Evolutionary conservation across 2,888 invertebrate species (phyloP), one percentile per base, ranked within the genome.

Genomic region (Acanthococcus lagerstroemiae): DNA sequence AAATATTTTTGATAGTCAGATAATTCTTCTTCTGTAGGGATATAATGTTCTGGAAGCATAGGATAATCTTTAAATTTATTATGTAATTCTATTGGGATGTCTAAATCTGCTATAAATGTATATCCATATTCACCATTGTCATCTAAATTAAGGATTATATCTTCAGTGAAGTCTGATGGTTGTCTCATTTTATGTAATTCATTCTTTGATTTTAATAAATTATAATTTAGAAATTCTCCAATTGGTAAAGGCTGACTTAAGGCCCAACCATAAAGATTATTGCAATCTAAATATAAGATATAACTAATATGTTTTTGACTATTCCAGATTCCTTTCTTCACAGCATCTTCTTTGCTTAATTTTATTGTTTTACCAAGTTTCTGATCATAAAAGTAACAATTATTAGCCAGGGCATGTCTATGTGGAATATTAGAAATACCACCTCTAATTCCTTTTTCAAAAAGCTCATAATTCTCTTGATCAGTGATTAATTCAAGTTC

Each of bases 241-340:
- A 21, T 17, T n/a, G 50, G 22, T 50, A 50, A 50, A 19, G 50
- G 50, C 12, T 50, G 50, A 50, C 50, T 50, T n/a, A 17, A 17
- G 12, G 22, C 22, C 50, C 50, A 50, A 21, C 19, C 50, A 50
- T 50, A 50, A 12, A 50, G 50, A 50, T 55, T 55, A 55, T 55
- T 55, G 24, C 55, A 55, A 25, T 55, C n/a, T 55, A 55, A 17
- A 25, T 55, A 55, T 55, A 3, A 17, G 17, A 55, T 25, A 25
- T 24, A 55, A 55, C 55, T 55, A n/a, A 55, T 25, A 26, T 56
- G 56, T 30, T 56, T 56, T 30, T 56, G 12, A 56, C 56, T 56
- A 30, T 56, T 56, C 56, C 56, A 55, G 24, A 55, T 26, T 15
- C 26, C 21, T 55, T 55, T 55, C 55, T 55, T 55, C 21, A 22